Percentiles rank a stretch among this genome's conserved stretches.
Conservation (phyloP, 2,797 vertebrate species). For the Halcyon leucocephala region DNA sequence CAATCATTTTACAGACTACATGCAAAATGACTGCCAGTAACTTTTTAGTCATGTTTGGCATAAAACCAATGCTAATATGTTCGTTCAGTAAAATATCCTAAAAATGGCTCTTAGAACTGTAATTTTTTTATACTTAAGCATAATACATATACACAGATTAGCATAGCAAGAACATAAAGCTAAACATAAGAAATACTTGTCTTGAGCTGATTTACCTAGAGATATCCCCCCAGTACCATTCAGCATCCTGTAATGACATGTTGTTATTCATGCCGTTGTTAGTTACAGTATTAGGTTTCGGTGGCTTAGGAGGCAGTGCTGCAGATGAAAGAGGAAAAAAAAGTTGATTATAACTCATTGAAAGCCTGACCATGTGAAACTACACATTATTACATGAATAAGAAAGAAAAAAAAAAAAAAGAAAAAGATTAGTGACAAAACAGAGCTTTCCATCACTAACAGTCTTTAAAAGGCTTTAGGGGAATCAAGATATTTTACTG, state of each 20-base stretch:
- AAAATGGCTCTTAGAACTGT: constrained; percentile 16
- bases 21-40: constrained; percentile 4
- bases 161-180: neutral
- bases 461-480: neutral
- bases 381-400: neutral
- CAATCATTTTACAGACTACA: constrained; percentile 10
- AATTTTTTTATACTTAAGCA: neutral
- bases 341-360: constrained; percentile 19
- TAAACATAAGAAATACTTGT: neutral
- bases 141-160: neutral
- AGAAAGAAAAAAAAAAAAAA: neutral
- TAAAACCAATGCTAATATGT: constrained; percentile 20
- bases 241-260: constrained; percentile 97
- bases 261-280: constrained; percentile 98
- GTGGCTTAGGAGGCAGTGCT: constrained; percentile 98
- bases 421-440: neutral
- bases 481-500: neutral
- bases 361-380: neutral
- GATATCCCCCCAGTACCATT: constrained; percentile 99
- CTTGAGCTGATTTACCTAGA: constrained; percentile 83
- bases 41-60: constrained; percentile 57
- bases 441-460: neutral
- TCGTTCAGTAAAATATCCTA: constrained; percentile 56
- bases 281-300: constrained; percentile 90
- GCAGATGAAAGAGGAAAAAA: constrained; percentile 52